Conservation (phyloP, 2,797 vertebrate species). For the Darevskia nairensis region DNA sequence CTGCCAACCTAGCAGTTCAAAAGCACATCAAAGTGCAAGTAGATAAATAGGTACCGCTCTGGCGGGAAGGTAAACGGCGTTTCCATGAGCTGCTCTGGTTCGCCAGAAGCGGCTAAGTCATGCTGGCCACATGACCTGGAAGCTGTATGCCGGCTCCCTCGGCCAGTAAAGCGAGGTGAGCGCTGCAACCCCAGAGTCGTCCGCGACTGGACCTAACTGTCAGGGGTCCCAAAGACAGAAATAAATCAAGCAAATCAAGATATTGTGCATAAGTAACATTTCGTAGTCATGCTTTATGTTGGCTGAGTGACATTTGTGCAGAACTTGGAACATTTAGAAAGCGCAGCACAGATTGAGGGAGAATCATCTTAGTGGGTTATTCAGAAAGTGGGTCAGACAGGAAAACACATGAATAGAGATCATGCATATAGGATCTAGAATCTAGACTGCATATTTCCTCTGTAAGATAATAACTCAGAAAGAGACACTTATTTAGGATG, state of each 20-base stretch:
- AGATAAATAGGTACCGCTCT: too few relatives aligned
- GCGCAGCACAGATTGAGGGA: background rate
- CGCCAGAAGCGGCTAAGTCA: too few relatives aligned
- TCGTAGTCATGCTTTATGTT: background rate
- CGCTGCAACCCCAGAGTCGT: too few relatives aligned
- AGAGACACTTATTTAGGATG: background rate
- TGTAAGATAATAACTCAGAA: background rate
- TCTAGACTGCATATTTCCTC: background rate
- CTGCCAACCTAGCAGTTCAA: too few relatives aligned
- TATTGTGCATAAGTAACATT: background rate
- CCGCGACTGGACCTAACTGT: too few relatives aligned
- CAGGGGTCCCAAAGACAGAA: too few relatives aligned
- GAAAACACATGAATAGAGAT: background rate
- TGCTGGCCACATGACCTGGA: too few relatives aligned
- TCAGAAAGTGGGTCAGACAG: background rate
- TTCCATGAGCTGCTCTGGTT: too few relatives aligned
- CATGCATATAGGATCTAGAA: background rate
- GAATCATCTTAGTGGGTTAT: background rate
- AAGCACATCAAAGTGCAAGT: too few relatives aligned
- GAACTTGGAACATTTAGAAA: background rate
- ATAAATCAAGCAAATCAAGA: background rate
- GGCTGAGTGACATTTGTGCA: background rate
- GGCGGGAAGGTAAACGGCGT: too few relatives aligned
- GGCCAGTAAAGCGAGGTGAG: too few relatives aligned
- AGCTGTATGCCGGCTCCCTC: too few relatives aligned